Evolutionary conservation across 2,797 vertebrate species (phyloP).

Genomic region (Enteromius radiatus): DNA sequence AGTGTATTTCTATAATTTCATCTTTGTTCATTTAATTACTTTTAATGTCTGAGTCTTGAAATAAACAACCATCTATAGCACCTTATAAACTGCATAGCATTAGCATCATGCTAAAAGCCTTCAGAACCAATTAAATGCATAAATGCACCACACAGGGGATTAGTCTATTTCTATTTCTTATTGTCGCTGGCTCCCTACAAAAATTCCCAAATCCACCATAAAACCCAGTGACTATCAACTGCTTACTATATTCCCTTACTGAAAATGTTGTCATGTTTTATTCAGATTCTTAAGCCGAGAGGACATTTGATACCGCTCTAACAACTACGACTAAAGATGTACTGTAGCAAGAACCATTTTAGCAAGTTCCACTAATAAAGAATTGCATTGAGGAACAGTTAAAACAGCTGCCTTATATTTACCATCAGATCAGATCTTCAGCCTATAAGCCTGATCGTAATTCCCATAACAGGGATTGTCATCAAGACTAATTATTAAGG

Average conservation of each 20-base stretch:
- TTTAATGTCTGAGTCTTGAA: neutral
- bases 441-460: neutral
- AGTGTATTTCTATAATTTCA: no score
- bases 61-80: neutral
- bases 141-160: neutral
- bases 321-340: neutral
- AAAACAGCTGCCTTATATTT: neutral
- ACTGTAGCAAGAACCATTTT: no score
- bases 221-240: neutral
- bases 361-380: neutral
- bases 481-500: slow-evolving; percentile 18
- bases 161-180: neutral
- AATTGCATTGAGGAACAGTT: neutral
- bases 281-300: neutral
- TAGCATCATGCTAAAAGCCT: neutral
- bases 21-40: neutral
- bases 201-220: neutral
- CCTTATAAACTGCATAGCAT: neutral
- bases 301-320: neutral
- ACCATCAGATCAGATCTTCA: neutral
- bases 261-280: neutral
- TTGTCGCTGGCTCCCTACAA: neutral
- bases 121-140: neutral
- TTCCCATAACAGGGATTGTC: neutral
- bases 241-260: neutral